phyloP scores from a whole-genome alignment of 2,113 vertebrate species.

The Smithornis capensis region DNA sequence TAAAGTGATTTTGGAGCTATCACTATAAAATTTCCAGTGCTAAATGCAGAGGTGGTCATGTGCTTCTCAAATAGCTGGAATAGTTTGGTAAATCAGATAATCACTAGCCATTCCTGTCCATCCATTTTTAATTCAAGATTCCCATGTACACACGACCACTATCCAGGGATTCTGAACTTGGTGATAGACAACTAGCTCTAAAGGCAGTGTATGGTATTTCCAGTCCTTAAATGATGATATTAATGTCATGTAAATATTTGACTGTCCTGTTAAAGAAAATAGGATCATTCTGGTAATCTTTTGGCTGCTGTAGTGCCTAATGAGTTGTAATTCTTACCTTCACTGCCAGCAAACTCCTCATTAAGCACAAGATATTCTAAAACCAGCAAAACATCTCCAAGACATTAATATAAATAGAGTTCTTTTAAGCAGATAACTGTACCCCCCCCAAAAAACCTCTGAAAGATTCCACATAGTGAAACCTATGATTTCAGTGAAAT shows the following conservation, averaged over 20 bases:
- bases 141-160: neutral
- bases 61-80: neutral
- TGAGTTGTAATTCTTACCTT: neutral
- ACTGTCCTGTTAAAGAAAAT: neutral
- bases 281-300: neutral
- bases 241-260: neutral
- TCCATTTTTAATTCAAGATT: neutral
- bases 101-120: neutral
- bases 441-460: neutral
- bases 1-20: neutral
- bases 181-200: neutral
- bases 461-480: neutral
- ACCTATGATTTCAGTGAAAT: neutral
- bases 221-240: neutral
- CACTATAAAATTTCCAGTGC: neutral
- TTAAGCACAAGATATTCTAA: neutral
- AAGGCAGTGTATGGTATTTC: neutral
- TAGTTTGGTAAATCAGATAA: neutral
- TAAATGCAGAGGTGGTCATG: neutral
- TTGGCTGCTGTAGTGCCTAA: neutral
- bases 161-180: neutral
- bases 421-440: neutral
- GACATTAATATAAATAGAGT: neutral
- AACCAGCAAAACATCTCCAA: neutral
- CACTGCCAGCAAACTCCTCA: neutral